Evolutionary conservation across 2,888 invertebrate species (phyloP), one percentile per base, ranked within the genome.

Genomic region (Phytoseiulus persimilis): DNA sequence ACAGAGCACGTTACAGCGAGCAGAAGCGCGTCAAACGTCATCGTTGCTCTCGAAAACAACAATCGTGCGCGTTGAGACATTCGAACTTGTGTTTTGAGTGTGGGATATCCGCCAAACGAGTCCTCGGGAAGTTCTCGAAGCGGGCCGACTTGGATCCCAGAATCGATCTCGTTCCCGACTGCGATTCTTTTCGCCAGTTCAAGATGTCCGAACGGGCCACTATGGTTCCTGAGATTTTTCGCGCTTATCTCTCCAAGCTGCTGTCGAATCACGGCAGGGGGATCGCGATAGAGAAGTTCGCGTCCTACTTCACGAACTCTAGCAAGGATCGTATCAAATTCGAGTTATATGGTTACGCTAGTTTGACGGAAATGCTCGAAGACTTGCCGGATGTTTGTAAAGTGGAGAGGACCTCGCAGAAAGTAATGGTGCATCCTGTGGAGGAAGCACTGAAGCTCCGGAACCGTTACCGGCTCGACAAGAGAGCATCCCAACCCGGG

Each of bases 341-440:
- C 32, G 87, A 33, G 32, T 33, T 33, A 5, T 87, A 87, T 14
- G 87, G 87, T 39, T 87, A 33, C 87, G n/a, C n/a, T n/a, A 87
- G 32, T 33, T 33, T 87, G 32, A 87, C 33, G n/a, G 87, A 87
- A 18, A 87, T 87, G 87, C 32, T 87, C 87, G 87, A 39, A 28
- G 87, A 87, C 18, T 31, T 87, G 28, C 39, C 33, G 31, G 87
- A 87, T 14, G 33, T 87, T 5, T 87, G 87, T 33, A n/a, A 33
- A n/a, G n/a, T 87, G 39, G 6, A 2, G 32, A 45, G 23, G n/a
- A n/a, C 45, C 28, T 33, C 32, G 39, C 14, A 45, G 33, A 5
- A 33, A 32, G 28, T 33, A 9, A 87, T 87, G 23, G 18, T 83
- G n/a, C 31, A 23, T 31, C 31, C 83, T 2, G 83, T 83, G 31